These are phyloP conservation scores for Sinelater perroti DNA, from an alignment of 2,888 invertebrate species.

Conservation along the genomic window DNA sequence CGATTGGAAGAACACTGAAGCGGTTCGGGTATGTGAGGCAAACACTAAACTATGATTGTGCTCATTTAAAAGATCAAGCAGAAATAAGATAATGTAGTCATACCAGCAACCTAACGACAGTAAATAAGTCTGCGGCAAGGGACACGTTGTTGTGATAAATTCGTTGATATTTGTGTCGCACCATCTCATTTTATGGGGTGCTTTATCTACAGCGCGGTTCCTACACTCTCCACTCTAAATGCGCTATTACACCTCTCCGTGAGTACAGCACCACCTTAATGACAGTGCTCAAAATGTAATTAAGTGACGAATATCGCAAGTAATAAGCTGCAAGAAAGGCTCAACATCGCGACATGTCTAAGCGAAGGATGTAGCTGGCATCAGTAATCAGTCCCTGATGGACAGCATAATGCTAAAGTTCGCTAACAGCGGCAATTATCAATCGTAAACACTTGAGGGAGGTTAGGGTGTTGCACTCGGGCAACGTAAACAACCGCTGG, in stretches of 20 bases:
- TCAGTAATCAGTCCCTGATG: too few species aligned
- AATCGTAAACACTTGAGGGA: slow-evolving; percentile 2
- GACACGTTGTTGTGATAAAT: slow-evolving; percentile 49
- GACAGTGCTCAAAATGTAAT: neutral
- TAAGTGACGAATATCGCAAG: too few species aligned
- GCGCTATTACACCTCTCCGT: slow-evolving; percentile 10
- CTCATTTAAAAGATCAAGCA: neutral
- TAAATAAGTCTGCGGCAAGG: slow-evolving; percentile 49
- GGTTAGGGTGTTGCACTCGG: slow-evolving; percentile 7
- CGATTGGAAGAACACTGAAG: neutral
- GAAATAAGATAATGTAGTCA: slow-evolving; percentile 28
- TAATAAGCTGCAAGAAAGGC: too few species aligned
- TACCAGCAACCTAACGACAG: slow-evolving; percentile 49
- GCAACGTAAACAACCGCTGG: slow-evolving; percentile 16
- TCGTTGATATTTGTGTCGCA: slow-evolving; percentile 46
- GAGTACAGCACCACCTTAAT: neutral
- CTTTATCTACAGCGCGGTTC: slow-evolving; percentile 6
- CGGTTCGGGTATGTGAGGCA: neutral
- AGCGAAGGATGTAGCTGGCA: too few species aligned
- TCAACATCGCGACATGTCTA: too few species aligned
- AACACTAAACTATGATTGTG: slow-evolving; percentile 18
- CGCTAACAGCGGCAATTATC: too few species aligned
- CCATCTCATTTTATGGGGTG: slow-evolving; percentile 37
- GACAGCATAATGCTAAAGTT: too few species aligned
- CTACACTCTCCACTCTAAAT: slow-evolving; percentile 20